Conservation (phyloP, 1,140 invertebrate genomes). For the Drosophila grimshawi region DNA sequence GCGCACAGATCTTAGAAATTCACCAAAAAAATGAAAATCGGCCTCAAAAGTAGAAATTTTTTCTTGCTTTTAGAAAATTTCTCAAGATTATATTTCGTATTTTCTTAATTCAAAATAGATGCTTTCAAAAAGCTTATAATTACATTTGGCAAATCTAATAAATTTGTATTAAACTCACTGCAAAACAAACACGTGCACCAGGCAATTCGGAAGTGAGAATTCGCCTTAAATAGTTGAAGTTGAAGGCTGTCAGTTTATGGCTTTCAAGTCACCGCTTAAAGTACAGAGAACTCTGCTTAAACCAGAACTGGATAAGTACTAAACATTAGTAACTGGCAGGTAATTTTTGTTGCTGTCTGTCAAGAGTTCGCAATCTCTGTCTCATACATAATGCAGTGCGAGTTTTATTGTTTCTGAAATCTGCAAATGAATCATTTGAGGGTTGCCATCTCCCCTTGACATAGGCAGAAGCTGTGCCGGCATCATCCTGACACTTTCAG, state of each 20-base stretch:
- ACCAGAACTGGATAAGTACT: background rate
- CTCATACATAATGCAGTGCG: constrained; percentile 66
- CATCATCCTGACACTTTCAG: constrained; percentile 36
- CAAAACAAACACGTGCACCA: constrained; percentile 22
- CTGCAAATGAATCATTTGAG: constrained; percentile 44
- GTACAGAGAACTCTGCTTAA: constrained; percentile 29
- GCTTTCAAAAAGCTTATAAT: constrained; percentile 51
- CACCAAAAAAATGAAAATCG: too few relatives aligned
- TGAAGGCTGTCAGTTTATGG: background rate
- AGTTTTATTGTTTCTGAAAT: constrained; percentile 68
- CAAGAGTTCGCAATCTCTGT: constrained; percentile 34
- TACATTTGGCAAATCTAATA: constrained; percentile 51
- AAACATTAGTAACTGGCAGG: constrained; percentile 29
- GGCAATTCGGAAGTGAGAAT: constrained; percentile 40
- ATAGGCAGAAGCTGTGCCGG: background rate
- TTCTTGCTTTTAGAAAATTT: too few relatives aligned
- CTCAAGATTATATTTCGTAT: too few relatives aligned
- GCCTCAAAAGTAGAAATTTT: too few relatives aligned
- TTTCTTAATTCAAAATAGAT: background rate
- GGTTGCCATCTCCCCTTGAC: constrained; percentile 6
- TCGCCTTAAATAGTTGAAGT: constrained; percentile 50
- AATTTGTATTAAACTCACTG: constrained; percentile 62
- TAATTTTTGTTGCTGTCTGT: constrained; percentile 47
- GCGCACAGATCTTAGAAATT: too few relatives aligned
- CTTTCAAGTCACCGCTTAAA: constrained; percentile 22